Conservation (phyloP, 1,140 invertebrate species). For the Sesamia nonagrioides region DNA sequence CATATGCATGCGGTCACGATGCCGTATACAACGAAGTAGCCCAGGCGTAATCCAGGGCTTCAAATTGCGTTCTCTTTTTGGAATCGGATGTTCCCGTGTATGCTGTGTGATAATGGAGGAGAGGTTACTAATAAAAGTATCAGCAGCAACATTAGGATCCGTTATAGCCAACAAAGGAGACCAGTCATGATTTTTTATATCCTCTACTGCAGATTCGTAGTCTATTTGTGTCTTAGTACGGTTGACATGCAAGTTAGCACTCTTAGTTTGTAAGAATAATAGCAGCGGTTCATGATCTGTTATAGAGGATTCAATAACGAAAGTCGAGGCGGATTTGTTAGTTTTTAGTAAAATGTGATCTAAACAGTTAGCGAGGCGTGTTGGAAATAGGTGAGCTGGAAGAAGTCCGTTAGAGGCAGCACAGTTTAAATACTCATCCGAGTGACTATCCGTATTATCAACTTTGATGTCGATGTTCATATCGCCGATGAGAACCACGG, state of each 20-base stretch:
- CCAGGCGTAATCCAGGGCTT: too few species aligned
- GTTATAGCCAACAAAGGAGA: too few species aligned
- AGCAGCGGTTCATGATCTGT: neutral
- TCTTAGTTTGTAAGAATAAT: neutral
- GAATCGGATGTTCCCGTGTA: too few species aligned
- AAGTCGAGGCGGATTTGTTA: neutral
- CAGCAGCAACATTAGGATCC: too few species aligned
- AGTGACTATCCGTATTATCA: neutral
- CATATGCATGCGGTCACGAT: neutral
- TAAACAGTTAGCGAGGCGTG: neutral
- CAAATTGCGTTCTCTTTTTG: too few species aligned
- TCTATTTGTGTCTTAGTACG: too few species aligned
- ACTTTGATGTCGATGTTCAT: neutral
- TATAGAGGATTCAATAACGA: conserved; percentile 1
- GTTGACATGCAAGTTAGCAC: neutral
- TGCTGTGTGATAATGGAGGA: too few species aligned
- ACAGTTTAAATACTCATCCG: neutral
- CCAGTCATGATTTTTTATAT: neutral
- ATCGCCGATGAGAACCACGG: neutral
- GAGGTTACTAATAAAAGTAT: too few species aligned
- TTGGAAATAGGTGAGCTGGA: neutral
- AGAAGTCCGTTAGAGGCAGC: neutral
- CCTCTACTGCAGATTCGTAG: too few species aligned
- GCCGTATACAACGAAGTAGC: neutral
- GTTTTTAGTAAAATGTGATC: neutral